phyloP scores from a whole-genome alignment of 2,797 vertebrate genomes.

The Tinamus major region DNA sequence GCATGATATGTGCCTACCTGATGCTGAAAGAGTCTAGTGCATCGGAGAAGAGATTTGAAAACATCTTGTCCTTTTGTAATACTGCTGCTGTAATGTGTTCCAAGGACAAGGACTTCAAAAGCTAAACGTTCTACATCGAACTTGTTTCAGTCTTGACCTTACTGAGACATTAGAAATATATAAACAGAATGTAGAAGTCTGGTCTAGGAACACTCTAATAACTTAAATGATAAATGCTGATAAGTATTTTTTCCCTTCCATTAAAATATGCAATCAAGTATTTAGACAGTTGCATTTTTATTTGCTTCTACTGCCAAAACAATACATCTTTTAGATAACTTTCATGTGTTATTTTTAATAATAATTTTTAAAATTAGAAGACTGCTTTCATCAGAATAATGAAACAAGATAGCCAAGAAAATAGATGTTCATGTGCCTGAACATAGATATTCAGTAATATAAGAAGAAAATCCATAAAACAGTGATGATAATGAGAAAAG shows the following conservation, averaged over 20 bases:
- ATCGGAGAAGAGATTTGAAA: not conserved
- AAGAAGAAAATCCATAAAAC: slow-evolving; percentile 12
- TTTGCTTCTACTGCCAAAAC: slow-evolving; percentile 27
- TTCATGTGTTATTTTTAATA: slow-evolving; percentile 20
- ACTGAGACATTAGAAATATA: not conserved
- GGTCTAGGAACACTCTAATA: not conserved
- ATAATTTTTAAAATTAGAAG: slow-evolving; percentile 41
- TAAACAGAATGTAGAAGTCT: not conserved
- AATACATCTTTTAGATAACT: slow-evolving; percentile 34
- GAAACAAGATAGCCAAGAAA: slow-evolving; percentile 48
- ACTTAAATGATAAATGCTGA: slow-evolving; percentile 32
- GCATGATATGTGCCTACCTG: not conserved
- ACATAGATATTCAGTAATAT: slow-evolving; percentile 21
- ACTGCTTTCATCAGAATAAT: slow-evolving; percentile 47
- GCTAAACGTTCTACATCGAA: not conserved
- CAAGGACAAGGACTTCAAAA: not conserved
- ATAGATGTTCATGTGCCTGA: not conserved
- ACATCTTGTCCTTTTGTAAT: not conserved
- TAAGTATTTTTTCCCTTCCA: slow-evolving; percentile 27
- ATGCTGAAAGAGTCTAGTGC: not conserved
- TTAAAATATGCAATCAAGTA: slow-evolving; percentile 30
- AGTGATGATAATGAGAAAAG: slow-evolving; percentile 12
- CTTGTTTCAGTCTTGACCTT: not conserved
- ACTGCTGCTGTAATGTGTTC: not conserved
- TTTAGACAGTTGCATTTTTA: slow-evolving; percentile 36